Percentiles rank a stretch among this genome's conserved stretches.
These are phyloP conservation scores for Cygnus buccinator DNA, from an alignment of 2,113 vertebrate species.

Conservation along the genomic window DNA sequence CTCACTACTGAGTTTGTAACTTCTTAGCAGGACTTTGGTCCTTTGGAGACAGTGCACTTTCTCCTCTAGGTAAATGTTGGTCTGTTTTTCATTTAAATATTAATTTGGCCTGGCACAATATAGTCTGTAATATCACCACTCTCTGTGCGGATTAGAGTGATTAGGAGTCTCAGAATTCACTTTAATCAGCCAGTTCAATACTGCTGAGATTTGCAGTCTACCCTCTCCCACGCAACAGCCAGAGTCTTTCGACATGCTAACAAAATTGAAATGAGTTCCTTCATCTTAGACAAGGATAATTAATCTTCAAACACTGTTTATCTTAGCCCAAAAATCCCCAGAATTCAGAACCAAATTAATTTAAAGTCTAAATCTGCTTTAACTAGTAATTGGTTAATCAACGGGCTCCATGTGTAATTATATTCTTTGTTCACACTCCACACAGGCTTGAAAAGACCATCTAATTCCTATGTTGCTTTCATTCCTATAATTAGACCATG, in stretches of 20 bases:
- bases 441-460: conserved; percentile 78
- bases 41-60: conserved; percentile 17
- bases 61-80: conserved; percentile 51
- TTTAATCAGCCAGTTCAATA: conserved; percentile 63
- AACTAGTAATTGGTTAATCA: conserved; percentile 85
- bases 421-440: conserved; percentile 79
- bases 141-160: conserved; percentile 62
- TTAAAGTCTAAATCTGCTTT: conserved; percentile 82
- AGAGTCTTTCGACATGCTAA: conserved; percentile 44
- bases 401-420: conserved; percentile 78
- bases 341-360: conserved; percentile 82
- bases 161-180: conserved; percentile 53
- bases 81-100: conserved; percentile 66
- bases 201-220: conserved; percentile 59
- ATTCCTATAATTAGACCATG: conserved; percentile 76
- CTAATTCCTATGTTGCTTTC: conserved; percentile 79
- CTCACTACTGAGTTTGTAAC: background rate
- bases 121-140: background rate
- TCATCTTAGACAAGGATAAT: conserved; percentile 80
- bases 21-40: background rate
- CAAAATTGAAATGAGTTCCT: conserved; percentile 76
- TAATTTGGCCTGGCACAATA: conserved; percentile 64
- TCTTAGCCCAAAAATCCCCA: conserved; percentile 74
- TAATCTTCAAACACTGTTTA: conserved; percentile 85
- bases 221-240: conserved; percentile 6